Base-by-base conservation (phyloP, 2,888 invertebrate genomes). In the Microdon myrmicae region DNA sequence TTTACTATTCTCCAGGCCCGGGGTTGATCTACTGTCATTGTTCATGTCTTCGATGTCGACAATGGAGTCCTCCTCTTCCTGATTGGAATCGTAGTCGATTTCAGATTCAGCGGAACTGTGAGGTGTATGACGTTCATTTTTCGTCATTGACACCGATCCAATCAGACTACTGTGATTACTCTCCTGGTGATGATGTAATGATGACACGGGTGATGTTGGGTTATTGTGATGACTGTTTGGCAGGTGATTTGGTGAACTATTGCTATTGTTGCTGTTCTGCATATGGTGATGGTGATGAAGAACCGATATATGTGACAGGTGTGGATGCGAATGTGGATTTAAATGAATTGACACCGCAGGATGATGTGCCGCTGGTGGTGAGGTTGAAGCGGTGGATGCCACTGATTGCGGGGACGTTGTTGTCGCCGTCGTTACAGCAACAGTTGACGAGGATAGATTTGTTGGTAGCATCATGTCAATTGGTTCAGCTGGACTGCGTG, bases 41-140 rank as follows among this genome's bases (percentile, higher is more conserved):
- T 86, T 86, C 73, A 90, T 80, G 72, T 90, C 91, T 76, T 90
- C 91, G 8, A 91, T 90, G 74, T 92, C 91, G 8, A 91, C 90
- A 51, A 90, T 88, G 4, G 88, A 87, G 72, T 90, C 80, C 59
- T 80, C 80, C 56, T 79, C 77, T 49, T 78, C 78, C 43, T 79
- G 73, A 61, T 74, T 74, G 56, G 69, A 78, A 70, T 80, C 80
- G 67, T 80, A 80, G 54, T 80, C 80, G 61, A 79, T 59, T 67
- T 80, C 80, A 4, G 80, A 80, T 66, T 79, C 80, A 43, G 75
- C 74, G 20, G 79, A 78, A 26, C 79, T 79, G 68, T 78, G 75
- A 29, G 80, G 80, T 54, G 80, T 79, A 49, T 79, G 77, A 2
- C 79, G 75, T 68, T 79, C 80, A 56, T 74, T 75, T 69, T 80